Conservation (phyloP, 2,797 vertebrate genomes). For the Pseudomugil gertrudae region DNA sequence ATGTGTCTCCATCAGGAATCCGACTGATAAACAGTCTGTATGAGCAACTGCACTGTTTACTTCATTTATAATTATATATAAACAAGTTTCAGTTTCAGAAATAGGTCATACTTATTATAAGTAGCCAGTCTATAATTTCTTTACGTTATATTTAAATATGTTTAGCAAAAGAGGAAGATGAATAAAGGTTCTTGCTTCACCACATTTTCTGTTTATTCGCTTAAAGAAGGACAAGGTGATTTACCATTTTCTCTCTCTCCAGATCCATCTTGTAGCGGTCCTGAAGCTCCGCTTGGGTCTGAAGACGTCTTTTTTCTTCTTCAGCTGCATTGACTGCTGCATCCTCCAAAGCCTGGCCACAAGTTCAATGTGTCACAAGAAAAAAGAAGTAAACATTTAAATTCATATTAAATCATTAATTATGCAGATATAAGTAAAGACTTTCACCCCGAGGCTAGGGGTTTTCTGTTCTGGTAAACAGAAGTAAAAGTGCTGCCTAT, state of each 20-base stretch:
- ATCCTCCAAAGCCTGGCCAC: constrained; percentile 89
- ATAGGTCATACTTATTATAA: neutral
- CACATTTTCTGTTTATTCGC: neutral
- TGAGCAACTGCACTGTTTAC: neutral
- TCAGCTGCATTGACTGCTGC: constrained; percentile 88
- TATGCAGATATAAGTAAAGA: no score
- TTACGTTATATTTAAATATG: neutral
- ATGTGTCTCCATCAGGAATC: neutral
- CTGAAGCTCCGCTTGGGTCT: constrained; percentile 92
- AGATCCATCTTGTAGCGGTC: constrained; percentile 91
- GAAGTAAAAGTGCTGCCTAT: neutral
- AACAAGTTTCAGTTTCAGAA: neutral
- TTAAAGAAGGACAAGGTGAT: neutral
- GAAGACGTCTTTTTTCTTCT: constrained; percentile 89
- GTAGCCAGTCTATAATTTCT: neutral
- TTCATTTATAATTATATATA: neutral
- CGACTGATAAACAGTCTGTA: neutral
- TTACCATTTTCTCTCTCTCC: constrained; percentile 92
- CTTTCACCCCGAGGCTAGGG: no score
- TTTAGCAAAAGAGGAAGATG: constrained; percentile 15
- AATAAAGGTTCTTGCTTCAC: neutral
- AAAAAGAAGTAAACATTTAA: neutral
- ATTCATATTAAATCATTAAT: neutral
- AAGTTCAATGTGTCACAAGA: constrained; percentile 1
- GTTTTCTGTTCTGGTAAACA: no score